phyloP scores from a whole-genome alignment of 2,113 vertebrate genomes.

The Zosterops japonicus region DNA sequence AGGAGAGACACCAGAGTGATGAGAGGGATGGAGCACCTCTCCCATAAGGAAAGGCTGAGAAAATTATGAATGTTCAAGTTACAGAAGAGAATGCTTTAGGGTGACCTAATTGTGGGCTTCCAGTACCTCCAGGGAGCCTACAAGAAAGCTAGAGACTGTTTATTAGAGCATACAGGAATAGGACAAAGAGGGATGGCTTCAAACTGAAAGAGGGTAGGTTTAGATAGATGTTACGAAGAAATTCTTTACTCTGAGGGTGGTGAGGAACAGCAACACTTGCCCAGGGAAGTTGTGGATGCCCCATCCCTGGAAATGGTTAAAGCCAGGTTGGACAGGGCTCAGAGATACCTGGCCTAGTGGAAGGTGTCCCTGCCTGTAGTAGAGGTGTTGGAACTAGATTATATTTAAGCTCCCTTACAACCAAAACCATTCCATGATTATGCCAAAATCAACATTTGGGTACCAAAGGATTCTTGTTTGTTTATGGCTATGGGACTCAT shows the following conservation, averaged over 20 bases:
- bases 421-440: not conserved
- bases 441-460: not conserved
- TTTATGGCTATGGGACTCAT: not conserved
- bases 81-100: not conserved
- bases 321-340: not conserved
- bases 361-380: not conserved
- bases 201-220: not conserved
- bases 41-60: not conserved
- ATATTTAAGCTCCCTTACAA: not conserved
- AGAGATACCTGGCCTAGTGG: not conserved
- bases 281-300: not conserved
- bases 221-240: not conserved
- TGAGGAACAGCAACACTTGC: not conserved
- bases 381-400: not conserved
- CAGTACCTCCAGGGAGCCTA: not conserved
- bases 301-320: not conserved
- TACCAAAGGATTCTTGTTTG: not conserved
- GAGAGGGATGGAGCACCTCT: not conserved
- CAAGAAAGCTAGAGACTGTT: not conserved
- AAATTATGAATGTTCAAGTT: not conserved
- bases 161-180: not conserved
- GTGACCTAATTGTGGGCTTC: not conserved
- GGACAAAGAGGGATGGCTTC: not conserved
- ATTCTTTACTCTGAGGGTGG: not conserved
- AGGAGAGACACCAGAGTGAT: rapidly evolving